phyloP scores from a whole-genome alignment of 2,113 vertebrate genomes.

The Chaetodon auriga region DNA sequence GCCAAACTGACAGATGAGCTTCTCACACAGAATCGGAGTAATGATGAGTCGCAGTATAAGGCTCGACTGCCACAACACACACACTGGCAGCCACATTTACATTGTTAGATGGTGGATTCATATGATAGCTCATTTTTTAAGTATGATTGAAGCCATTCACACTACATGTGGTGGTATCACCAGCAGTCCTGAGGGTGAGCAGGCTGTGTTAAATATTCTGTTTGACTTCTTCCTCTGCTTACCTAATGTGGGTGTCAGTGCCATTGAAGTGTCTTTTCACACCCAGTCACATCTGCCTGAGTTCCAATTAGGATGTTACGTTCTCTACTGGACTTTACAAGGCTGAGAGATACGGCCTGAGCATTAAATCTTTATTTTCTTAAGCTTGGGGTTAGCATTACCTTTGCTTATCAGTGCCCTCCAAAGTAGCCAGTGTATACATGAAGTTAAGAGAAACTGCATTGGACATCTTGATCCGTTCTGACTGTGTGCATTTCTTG shows the following conservation, averaged over 20 bases:
- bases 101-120: not conserved
- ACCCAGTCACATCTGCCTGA: not conserved
- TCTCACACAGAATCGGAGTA: conserved; percentile 48
- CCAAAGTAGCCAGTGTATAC: no score
- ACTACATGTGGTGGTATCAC: not conserved
- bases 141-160: not conserved
- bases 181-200: not conserved
- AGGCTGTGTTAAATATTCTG: conserved; percentile 8
- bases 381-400: no score
- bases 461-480: no score
- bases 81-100: not conserved
- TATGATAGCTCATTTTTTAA: not conserved
- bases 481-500: not conserved
- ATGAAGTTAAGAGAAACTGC: no score
- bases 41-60: conserved; percentile 24
- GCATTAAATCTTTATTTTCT: no score
- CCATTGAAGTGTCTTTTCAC: not conserved
- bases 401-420: no score
- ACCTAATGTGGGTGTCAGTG: not conserved
- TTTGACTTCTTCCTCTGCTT: conserved; percentile 16
- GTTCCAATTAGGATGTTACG: not conserved
- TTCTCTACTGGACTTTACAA: not conserved
- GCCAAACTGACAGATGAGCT: conserved; percentile 55
- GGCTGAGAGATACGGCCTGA: not conserved
- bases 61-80: not conserved